Conservation (phyloP, 1,140 invertebrate species). For the Drosophila mojavensis region DNA sequence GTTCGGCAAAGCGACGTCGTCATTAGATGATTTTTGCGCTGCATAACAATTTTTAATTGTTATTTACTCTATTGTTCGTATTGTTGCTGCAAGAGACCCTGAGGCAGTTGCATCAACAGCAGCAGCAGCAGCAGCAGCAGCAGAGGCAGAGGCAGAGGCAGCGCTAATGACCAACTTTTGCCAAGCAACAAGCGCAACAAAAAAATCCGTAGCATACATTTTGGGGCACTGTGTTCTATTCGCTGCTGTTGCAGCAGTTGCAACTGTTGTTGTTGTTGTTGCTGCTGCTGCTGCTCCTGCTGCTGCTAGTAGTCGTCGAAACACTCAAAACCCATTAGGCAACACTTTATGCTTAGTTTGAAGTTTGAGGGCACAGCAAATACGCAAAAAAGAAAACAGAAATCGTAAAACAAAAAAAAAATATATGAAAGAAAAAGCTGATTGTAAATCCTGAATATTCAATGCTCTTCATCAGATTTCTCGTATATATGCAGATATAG, state of each 20-base stretch:
- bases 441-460: not conserved
- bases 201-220: constrained; percentile 67
- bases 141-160: constrained; percentile 44
- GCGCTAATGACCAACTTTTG: constrained; percentile 80
- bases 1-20: constrained; percentile 41
- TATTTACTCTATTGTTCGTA: constrained; percentile 64
- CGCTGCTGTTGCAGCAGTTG: constrained; percentile 4
- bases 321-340: constrained; percentile 82
- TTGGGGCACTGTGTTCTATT: constrained; percentile 40
- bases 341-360: constrained; percentile 81
- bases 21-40: constrained; percentile 70
- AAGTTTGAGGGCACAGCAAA: constrained; percentile 63
- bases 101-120: constrained; percentile 27
- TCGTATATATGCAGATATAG: too few species aligned
- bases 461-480: too few species aligned
- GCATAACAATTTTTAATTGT: constrained; percentile 75
- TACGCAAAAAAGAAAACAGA: constrained; percentile 28
- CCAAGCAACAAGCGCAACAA: constrained; percentile 42
- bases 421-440: not conserved
- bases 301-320: constrained; percentile 66
- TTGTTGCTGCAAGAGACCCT: constrained; percentile 14
- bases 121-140: constrained; percentile 32
- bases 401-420: not conserved
- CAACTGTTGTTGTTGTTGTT: constrained; percentile 21
- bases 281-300: constrained; percentile 30